These are phyloP conservation scores for Chamaetylas fuelleborni DNA, from an alignment of 2,113 vertebrate genomes.

Conservation along the genomic window DNA sequence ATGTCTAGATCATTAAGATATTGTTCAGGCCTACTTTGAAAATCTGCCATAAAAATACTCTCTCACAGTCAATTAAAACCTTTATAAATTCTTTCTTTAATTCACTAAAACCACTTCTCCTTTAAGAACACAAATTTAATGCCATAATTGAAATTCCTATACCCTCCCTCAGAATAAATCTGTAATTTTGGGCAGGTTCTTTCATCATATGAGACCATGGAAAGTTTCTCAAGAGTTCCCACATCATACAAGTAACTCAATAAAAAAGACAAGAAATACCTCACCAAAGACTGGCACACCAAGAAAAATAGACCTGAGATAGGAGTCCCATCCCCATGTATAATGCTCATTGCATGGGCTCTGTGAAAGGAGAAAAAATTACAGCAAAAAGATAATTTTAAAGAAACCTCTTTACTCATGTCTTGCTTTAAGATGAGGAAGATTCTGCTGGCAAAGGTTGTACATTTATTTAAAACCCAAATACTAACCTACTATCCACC, in stretches of 20 bases:
- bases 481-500: neutral
- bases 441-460: neutral
- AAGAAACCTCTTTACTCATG: neutral
- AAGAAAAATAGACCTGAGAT: neutral
- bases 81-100: neutral
- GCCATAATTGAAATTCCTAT: neutral
- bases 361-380: neutral
- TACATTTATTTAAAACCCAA: neutral
- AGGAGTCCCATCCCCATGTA: neutral
- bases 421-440: neutral
- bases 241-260: neutral
- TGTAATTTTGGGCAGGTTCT: neutral
- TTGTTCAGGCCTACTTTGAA: neutral
- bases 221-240: neutral
- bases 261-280: neutral
- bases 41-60: neutral
- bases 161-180: neutral
- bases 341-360: neutral
- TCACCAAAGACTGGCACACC: neutral
- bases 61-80: neutral
- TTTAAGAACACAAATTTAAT: neutral
- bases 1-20: neutral
- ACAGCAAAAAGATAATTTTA: neutral
- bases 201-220: neutral
- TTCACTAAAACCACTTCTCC: neutral